Percentiles rank a stretch among this genome's conserved stretches.
These are phyloP conservation scores for Gymnocephalus cernua DNA, from an alignment of 2,113 vertebrate species.

Conservation along the genomic window DNA sequence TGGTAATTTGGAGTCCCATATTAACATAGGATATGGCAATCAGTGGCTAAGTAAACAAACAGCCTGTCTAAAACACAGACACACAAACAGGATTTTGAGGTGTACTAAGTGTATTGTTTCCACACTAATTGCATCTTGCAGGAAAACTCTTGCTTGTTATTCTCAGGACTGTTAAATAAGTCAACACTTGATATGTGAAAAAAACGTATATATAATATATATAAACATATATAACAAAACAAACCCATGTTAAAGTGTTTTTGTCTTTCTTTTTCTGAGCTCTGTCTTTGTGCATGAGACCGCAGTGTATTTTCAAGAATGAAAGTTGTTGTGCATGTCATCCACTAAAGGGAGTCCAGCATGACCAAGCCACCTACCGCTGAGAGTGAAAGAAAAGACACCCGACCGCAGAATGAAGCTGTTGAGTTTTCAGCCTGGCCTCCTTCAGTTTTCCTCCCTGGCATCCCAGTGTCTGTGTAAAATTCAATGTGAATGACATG, in stretches of 20 bases:
- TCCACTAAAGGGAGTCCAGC: constrained; percentile 53
- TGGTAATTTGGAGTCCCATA: constrained; percentile 20
- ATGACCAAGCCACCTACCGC: constrained; percentile 64
- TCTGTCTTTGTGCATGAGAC: constrained; percentile 33
- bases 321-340: constrained; percentile 55
- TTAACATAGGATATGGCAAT: constrained; percentile 64
- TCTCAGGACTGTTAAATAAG: constrained; percentile 20
- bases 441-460: constrained; percentile 18
- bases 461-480: constrained; percentile 20
- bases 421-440: constrained; percentile 33
- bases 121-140: constrained; percentile 60
- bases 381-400: constrained; percentile 47
- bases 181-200: background rate
- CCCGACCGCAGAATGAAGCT: constrained; percentile 16
- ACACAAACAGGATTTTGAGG: constrained; percentile 32
- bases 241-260: background rate
- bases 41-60: constrained; percentile 60
- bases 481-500: constrained; percentile 7
- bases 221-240: background rate
- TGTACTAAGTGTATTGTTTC: constrained; percentile 61
- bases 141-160: constrained; percentile 44
- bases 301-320: constrained; percentile 42
- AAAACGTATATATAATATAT: background rate
- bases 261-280: background rate
- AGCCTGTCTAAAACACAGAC: background rate